Evolutionary conservation across 2,888 invertebrate species (phyloP), one percentile per base, ranked within the genome.

Genomic region (Sisyra terminalis): DNA sequence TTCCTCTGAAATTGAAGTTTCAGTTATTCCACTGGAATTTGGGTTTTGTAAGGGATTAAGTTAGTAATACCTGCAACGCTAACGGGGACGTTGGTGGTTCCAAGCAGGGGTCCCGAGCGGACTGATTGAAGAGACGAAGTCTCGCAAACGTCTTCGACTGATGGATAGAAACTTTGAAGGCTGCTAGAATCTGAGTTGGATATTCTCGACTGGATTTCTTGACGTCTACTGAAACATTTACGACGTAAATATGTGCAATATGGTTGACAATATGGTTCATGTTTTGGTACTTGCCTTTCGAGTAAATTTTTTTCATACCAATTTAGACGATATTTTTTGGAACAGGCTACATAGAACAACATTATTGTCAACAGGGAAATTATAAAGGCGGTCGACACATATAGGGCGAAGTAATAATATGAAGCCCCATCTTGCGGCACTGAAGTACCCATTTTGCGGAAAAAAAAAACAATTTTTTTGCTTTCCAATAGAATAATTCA

Each of bases 221-320:
- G 24, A 6, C 39, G 29, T 8, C 30, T 30, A 18, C 17, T 24
- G 15, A 15, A n/a, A 15, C 11, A 17, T 37, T 37, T 7, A n/a
- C 11, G 3, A 14, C 3, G 11, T 11, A 10, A 38, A 38, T 17
- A 14, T 13, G 14, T 15, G 4, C 16, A 15, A 7, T 2, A 9
- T 37, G 11, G 16, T 6, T 11, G n/a, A 16, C 16, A 38, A 38
- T 38, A n/a, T 38, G 8, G n/a, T 15, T 15, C 13, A 36, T 24
- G 24, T 24, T 24, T 24, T 24, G 24, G 24, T 13, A 34, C 15
- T 35, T 34, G 38, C 43, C 43, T 43, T 43, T 43, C 43, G 3
- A 43, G 11, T 16, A 43, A 38, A 43, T 43, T 43, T 37, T 43
- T 43, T 37, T 43, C 43, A 30, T 38, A 43, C 43, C 43, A 43